Evolutionary conservation across 1,140 invertebrate genomes (phyloP), one percentile per base, ranked within the genome.

Genomic region (Phortica variegata): DNA sequence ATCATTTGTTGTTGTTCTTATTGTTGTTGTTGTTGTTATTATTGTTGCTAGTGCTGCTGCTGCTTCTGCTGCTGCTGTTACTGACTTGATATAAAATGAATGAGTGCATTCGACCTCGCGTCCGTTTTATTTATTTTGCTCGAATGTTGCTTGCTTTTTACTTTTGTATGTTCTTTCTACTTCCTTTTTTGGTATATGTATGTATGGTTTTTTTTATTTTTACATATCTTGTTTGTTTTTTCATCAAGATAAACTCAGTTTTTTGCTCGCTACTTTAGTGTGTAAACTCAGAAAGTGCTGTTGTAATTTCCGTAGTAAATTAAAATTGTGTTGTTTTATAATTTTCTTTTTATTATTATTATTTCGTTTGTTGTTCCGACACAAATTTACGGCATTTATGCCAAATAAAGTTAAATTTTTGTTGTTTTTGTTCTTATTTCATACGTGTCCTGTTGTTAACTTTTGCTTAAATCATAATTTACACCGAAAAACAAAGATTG

Each of bases 251-350:
- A 56, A 60, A 57, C 54, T 19, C n/a, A 62, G 40, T 52, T 65
- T 68, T 68, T 54, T 56, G 54, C 53, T 60, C 60, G 50, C 58
- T 59, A 33, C 47, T 18, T 20, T 38, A 34, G 33, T 34, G 8
- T 5, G 40, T 40, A 48, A 40, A 38, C 17, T 34, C 47, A 44
- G 50, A 40, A 43, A 44, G 18, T 38, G 39, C 46, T 54, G 39
- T 68, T 62, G 63, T 49, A 60, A 58, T 68, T 68, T 66, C 52
- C 53, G 57, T 52, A 68, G 63, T 68, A 63, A 68, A 68, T 68
- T 68, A 68, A 68, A 68, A 68, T 60, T 56, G 59, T 47, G 54
- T 59, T 34, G 63, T 50, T 66, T 40, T 45, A 15, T 39, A 23
- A 37, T 43, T 47, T 32, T 53, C 39, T 44, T 32, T 48, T 52